Percentiles rank a stretch among this genome's conserved stretches.
phyloP scores from a whole-genome alignment of 1,140 invertebrate species.

The Drosophila jambulina region DNA sequence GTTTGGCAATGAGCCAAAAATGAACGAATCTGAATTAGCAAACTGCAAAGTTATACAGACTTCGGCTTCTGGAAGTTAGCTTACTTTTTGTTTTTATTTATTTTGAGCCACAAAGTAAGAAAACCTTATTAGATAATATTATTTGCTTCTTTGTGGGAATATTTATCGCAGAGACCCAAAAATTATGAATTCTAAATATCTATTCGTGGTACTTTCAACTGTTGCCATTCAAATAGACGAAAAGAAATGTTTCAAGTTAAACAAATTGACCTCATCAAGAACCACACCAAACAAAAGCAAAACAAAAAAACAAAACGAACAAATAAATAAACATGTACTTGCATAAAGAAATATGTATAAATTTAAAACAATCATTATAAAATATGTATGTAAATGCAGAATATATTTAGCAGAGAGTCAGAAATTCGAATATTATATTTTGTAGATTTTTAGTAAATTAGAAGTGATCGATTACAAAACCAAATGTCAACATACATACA shows the following conservation, averaged over 20 bases:
- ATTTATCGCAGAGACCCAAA: not conserved
- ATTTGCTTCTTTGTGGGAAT: not conserved
- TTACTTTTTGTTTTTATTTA: not conserved
- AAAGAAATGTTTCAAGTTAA: slow-evolving; percentile 47
- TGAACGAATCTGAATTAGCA: too few species aligned
- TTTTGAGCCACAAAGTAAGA: not conserved
- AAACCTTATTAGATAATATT: not conserved
- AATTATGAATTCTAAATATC: too few species aligned
- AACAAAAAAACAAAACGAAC: slow-evolving; percentile 36
- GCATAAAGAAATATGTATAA: slow-evolving; percentile 56
- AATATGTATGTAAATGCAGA: slow-evolving; percentile 52
- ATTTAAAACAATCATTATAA: slow-evolving; percentile 72
- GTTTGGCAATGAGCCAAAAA: too few species aligned
- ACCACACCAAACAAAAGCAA: slow-evolving; percentile 36
- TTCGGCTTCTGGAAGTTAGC: not conserved
- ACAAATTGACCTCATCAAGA: slow-evolving; percentile 74
- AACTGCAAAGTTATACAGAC: too few species aligned
- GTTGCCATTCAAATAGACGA: slow-evolving; percentile 41
- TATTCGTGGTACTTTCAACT: slow-evolving; percentile 6
- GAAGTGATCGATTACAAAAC: slow-evolving; percentile 31
- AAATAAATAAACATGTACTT: slow-evolving; percentile 39
- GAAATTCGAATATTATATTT: slow-evolving; percentile 77
- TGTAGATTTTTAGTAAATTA: slow-evolving; percentile 82
- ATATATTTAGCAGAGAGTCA: slow-evolving; percentile 51
- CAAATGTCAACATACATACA: slow-evolving; percentile 54